These are phyloP conservation scores for Oscheius sp. DNA, from an alignment of 2,888 invertebrate genomes.

Conservation along the genomic window DNA sequence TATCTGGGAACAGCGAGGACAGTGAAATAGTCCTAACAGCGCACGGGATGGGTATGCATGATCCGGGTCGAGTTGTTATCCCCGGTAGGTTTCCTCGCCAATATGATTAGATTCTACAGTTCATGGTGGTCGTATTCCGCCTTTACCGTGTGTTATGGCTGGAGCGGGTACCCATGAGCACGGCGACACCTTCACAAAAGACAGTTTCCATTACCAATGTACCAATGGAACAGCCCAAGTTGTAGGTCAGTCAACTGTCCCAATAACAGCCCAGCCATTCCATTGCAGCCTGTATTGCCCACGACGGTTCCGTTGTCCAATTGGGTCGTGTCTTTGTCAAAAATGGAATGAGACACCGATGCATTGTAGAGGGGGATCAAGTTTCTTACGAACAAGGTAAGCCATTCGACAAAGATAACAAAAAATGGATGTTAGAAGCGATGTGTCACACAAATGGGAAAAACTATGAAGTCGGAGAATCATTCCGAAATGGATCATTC, in stretches of 20 bases:
- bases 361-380: constrained; percentile 64
- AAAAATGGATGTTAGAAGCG: constrained; percentile 52
- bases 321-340: constrained; percentile 65
- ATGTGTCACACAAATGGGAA: constrained; percentile 72
- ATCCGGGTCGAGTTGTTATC: constrained; percentile 64
- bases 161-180: constrained; percentile 69
- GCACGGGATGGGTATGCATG: constrained; percentile 67
- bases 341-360: constrained; percentile 67
- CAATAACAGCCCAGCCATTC: neutral
- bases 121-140: constrained; percentile 60
- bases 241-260: constrained; percentile 56
- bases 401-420: neutral
- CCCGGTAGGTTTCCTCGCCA: constrained; percentile 50
- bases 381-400: constrained; percentile 71
- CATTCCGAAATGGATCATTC: constrained; percentile 71
- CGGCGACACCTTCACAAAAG: constrained; percentile 70
- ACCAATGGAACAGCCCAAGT: constrained; percentile 72
- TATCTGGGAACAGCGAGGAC: constrained; percentile 8
- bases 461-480: constrained; percentile 70
- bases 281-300: constrained; percentile 67
- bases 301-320: constrained; percentile 70
- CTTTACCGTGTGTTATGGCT: constrained; percentile 67
- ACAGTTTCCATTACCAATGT: constrained; percentile 71
- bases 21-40: constrained; percentile 60
- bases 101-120: constrained; percentile 42